These are phyloP conservation scores for Papilio polyxenes DNA, from an alignment of 1,140 invertebrate genomes.

Conservation along the genomic window DNA sequence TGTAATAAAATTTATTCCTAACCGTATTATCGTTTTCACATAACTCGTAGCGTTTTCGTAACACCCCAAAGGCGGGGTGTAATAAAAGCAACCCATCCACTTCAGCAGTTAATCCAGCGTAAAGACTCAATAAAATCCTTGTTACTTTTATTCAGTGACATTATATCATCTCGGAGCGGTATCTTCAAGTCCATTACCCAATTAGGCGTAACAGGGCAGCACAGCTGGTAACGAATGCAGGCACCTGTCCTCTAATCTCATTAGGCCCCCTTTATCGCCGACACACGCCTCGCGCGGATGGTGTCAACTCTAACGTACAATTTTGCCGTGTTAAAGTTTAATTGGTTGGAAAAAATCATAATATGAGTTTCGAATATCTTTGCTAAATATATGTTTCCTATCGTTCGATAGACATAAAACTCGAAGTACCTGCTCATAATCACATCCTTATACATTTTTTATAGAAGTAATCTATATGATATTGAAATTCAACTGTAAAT, in stretches of 20 bases:
- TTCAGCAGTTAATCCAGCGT: conserved; percentile 36
- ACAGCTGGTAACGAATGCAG: conserved; percentile 53
- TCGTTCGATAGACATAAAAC: no score
- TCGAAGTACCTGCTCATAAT: no score
- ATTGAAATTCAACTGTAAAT: no score
- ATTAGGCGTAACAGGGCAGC: conserved; percentile 52
- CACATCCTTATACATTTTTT: no score
- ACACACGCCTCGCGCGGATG: conserved; percentile 11
- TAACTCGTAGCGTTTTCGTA: conserved; percentile 32
- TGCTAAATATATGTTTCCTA: not conserved
- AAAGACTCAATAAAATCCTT: conserved; percentile 39
- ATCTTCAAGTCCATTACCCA: conserved; percentile 49
- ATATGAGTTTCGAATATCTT: not conserved
- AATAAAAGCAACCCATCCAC: conserved; percentile 22
- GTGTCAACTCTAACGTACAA: conserved; percentile 17
- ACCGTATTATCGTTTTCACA: conserved; percentile 27
- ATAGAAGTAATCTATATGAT: no score
- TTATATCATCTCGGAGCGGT: conserved; percentile 39
- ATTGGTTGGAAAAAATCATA: conserved; percentile 14
- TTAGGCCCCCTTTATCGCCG: conserved; percentile 42
- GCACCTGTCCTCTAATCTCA: conserved; percentile 59
- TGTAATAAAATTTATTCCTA: conserved; percentile 30
- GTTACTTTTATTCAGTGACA: conserved; percentile 43
- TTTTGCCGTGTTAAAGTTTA: conserved; percentile 13
- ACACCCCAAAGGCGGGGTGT: not conserved